phyloP scores from a whole-genome alignment of 2,888 invertebrate species.

The Punctoribates punctum region DNA sequence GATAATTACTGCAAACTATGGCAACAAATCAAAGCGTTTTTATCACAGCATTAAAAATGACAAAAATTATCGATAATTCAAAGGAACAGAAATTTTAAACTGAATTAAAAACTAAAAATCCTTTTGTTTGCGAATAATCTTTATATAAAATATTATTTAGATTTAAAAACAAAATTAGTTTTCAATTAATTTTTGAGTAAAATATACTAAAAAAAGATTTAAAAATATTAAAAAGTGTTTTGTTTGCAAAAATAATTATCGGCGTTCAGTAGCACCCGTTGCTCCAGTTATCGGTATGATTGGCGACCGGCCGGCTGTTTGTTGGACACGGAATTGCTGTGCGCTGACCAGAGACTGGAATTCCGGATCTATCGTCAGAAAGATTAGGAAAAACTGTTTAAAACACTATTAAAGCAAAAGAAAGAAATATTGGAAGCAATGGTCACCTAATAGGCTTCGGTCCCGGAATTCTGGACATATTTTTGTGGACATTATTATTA shows the following conservation, averaged over 20 bases:
- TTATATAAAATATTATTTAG: too few species aligned
- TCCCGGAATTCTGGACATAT: slow-evolving; percentile 20
- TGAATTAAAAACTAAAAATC: too few species aligned
- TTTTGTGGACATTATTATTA: slow-evolving; percentile 10
- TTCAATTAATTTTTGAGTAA: too few species aligned
- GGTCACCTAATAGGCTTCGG: slow-evolving; percentile 19
- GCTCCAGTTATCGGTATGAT: slow-evolving; percentile 38
- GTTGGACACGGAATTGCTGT: not conserved
- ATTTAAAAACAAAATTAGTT: not conserved
- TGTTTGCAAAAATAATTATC: not conserved
- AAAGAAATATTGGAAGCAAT: not conserved
- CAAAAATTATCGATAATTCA: too few species aligned
- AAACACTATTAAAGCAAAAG: not conserved
- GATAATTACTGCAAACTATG: not conserved
- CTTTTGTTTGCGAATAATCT: too few species aligned
- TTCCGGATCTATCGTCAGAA: slow-evolving; percentile 34
- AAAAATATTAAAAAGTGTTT: not conserved
- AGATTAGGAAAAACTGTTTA: not conserved
- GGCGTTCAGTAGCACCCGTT: slow-evolving; percentile 38
- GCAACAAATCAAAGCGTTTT: too few species aligned
- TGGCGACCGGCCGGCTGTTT: not conserved
- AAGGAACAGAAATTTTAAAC: too few species aligned
- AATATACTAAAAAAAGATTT: not conserved
- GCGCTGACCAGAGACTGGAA: slow-evolving; percentile 37
- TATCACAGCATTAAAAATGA: too few species aligned